phyloP scores from a whole-genome alignment of 2,113 vertebrate species.

The Mormoops blainvillei region DNA sequence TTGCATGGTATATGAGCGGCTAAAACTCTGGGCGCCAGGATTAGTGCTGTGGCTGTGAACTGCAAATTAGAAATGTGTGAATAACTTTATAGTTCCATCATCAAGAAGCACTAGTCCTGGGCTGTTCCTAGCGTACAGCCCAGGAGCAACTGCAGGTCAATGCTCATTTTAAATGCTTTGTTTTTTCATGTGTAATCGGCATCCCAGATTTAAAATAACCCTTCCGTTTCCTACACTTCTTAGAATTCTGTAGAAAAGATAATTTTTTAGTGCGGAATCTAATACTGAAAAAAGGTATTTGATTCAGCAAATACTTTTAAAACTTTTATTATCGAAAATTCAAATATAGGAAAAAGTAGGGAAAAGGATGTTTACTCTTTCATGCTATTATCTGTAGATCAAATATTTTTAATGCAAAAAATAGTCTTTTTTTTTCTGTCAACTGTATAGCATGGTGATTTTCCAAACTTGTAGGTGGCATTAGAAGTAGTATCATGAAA shows the following conservation, averaged over 20 bases:
- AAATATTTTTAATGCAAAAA: not conserved
- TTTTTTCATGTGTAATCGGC: not conserved
- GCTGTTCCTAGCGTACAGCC: not conserved
- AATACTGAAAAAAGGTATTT: no score
- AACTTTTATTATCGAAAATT: constrained; percentile 12
- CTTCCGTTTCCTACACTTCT: not conserved
- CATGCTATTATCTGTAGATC: not conserved
- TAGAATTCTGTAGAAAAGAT: constrained; percentile 20
- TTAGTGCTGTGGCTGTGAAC: not conserved
- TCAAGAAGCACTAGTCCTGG: not conserved
- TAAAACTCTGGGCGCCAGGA: not conserved
- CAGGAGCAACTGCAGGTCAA: not conserved
- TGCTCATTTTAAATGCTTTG: not conserved
- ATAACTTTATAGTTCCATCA: not conserved
- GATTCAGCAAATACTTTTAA: not conserved
- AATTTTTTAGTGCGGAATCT: not conserved
- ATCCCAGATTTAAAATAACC: not conserved
- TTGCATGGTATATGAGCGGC: not conserved
- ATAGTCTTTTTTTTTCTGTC: not conserved
- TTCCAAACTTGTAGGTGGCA: not conserved
- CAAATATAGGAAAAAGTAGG: not conserved
- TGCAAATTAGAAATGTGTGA: not conserved
- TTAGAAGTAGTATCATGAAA: not conserved
- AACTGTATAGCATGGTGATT: not conserved
- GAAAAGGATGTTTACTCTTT: not conserved